Conservation (phyloP, 2,113 vertebrate species). For the Bubo scandiacus region DNA sequence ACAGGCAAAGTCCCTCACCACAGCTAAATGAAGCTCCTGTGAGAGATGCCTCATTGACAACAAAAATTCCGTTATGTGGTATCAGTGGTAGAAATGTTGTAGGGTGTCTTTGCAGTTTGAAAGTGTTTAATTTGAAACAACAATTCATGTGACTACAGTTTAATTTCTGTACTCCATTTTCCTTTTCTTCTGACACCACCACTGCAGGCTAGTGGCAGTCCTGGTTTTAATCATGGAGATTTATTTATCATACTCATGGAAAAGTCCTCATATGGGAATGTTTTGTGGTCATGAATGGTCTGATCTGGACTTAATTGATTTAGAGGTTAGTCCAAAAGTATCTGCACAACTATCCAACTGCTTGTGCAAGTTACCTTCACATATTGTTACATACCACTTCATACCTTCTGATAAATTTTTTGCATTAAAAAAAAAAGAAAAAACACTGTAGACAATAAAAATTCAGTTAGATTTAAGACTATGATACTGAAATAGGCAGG, state of each 20-base stretch:
- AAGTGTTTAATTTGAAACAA: neutral
- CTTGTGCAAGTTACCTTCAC: neutral
- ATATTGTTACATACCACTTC: neutral
- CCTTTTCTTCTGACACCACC: neutral
- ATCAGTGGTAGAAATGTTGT: neutral
- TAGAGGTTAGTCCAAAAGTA: neutral
- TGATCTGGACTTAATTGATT: neutral
- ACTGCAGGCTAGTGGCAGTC: neutral
- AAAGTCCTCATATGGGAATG: neutral
- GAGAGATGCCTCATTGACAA: neutral
- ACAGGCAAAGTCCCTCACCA: neutral
- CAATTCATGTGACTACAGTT: neutral
- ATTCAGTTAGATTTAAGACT: neutral
- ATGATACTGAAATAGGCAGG: neutral
- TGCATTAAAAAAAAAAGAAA: neutral
- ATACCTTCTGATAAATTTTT: neutral
- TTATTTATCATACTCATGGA: neutral
- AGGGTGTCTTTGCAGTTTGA: neutral
- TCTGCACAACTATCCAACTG: neutral
- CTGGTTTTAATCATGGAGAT: constrained; percentile 21
- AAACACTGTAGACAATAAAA: neutral
- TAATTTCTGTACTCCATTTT: neutral
- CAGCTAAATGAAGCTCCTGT: neutral
- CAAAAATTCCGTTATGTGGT: neutral
- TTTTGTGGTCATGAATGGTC: constrained; percentile 4